A percentile compares a stretch with the other conserved stretches of the same genome.
phyloP scores from a whole-genome alignment of 2,888 invertebrate species.

The Drymonia ruficornis region DNA sequence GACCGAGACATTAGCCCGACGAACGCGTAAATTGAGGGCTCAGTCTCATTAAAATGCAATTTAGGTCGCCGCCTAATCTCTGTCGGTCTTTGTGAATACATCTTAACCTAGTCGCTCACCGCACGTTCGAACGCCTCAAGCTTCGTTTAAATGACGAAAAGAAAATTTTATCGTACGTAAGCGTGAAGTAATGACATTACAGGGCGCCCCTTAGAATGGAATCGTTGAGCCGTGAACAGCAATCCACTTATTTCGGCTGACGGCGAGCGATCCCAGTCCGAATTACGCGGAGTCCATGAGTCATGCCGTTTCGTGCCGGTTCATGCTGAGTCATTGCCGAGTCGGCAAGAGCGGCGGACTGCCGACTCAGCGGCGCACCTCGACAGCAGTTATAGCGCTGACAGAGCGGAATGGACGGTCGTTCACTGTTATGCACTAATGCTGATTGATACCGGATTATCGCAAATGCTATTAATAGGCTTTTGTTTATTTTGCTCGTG shows the following conservation, averaged over 20 bases:
- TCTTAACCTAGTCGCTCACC: slow-evolving; percentile 25
- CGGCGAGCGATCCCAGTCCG: slow-evolving; percentile 62
- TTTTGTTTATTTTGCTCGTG: slow-evolving; percentile 8
- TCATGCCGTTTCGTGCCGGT: slow-evolving; percentile 52
- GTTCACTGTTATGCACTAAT: slow-evolving; percentile 63
- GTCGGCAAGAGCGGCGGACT: slow-evolving; percentile 52
- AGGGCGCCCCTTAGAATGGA: slow-evolving; percentile 65
- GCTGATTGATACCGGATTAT: slow-evolving; percentile 70
- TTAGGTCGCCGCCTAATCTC: slow-evolving; percentile 60
- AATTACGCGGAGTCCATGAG: slow-evolving; percentile 68
- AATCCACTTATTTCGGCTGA: slow-evolving; percentile 80
- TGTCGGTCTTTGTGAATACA: slow-evolving; percentile 27
- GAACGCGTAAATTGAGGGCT: slow-evolving; percentile 44
- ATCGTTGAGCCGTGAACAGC: slow-evolving; percentile 72
- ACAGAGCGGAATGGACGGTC: slow-evolving; percentile 56
- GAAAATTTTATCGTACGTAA: slow-evolving; percentile 37
- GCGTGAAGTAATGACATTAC: slow-evolving; percentile 58
- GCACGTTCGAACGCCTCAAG: slow-evolving; percentile 19
- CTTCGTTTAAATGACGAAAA: slow-evolving; percentile 9
- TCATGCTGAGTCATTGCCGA: slow-evolving; percentile 70
- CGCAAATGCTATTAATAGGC: slow-evolving; percentile 36
- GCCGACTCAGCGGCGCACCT: slow-evolving; percentile 64
- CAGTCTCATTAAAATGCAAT: slow-evolving; percentile 65
- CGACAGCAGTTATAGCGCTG: slow-evolving; percentile 67
- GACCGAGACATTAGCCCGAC: slow-evolving; percentile 21